Conservation (phyloP, 1,140 invertebrate genomes). For the Scaptomyza graminum region DNA sequence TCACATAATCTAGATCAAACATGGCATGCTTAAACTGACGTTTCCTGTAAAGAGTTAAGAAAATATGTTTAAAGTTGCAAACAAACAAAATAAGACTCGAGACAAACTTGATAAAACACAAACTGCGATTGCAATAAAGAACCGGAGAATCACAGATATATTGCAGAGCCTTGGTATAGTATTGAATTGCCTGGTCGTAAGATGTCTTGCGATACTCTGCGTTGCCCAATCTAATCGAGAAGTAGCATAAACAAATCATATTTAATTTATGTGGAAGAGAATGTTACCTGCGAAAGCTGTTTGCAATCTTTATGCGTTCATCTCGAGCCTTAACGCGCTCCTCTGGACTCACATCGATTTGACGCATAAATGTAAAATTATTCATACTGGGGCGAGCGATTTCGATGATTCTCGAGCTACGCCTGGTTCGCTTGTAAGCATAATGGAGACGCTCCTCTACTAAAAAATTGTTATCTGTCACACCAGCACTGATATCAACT, state of each 20-base stretch:
- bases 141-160: conserved; percentile 58
- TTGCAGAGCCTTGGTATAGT: conserved; percentile 38
- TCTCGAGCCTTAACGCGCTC: conserved; percentile 7
- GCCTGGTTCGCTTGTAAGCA: neutral
- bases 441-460: conserved; percentile 1
- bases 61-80: neutral
- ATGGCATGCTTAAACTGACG: conserved; percentile 26
- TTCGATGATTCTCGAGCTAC: neutral
- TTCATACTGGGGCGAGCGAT: conserved; percentile 15
- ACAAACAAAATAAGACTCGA: conserved; percentile 1
- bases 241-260: too few species aligned
- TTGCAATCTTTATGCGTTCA: conserved; percentile 42
- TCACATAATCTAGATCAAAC: conserved; percentile 49
- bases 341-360: conserved; percentile 32
- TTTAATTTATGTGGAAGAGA: neutral
- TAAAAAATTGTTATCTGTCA: conserved; percentile 35
- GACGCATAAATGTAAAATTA: conserved; percentile 47
- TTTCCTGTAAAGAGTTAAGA: conserved; percentile 16
- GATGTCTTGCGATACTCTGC: conserved; percentile 37
- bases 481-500: conserved; percentile 25
- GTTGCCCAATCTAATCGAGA: conserved; percentile 48
- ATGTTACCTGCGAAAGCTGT: conserved; percentile 52
- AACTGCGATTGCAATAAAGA: conserved; percentile 49
- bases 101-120: conserved; percentile 50
- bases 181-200: conserved; percentile 46